Conservation (phyloP, 2,888 invertebrate genomes). For the Glyphotaelius pellucidus region DNA sequence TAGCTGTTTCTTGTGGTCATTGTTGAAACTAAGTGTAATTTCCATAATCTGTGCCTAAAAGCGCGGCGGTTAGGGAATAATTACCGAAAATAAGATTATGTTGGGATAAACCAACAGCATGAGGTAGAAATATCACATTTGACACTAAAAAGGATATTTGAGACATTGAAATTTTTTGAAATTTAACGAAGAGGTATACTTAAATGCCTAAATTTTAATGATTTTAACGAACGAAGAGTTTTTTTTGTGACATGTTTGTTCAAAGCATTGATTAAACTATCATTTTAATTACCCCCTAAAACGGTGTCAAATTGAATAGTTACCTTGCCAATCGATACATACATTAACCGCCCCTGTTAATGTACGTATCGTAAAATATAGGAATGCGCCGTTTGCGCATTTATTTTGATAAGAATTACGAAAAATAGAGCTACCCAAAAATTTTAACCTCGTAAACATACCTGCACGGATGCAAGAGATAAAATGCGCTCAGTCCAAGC, state of each 20-base stretch:
- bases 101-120: background rate
- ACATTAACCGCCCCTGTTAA: background rate
- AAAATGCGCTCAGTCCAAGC: constrained; percentile 67
- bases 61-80: too few species aligned
- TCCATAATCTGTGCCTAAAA: too few species aligned
- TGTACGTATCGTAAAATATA: background rate
- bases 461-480: constrained; percentile 68
- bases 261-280: background rate
- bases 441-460: constrained; percentile 61
- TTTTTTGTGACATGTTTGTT: background rate
- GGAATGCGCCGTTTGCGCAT: background rate
- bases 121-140: background rate
- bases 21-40: too few species aligned
- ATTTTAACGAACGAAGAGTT: background rate
- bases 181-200: background rate
- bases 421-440: background rate
- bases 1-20: too few species aligned
- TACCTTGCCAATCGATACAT: background rate
- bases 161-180: background rate
- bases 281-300: background rate
- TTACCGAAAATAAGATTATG: background rate
- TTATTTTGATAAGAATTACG: background rate
- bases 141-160: background rate
- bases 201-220: background rate
- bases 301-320: background rate